Evolutionary conservation across 2,888 invertebrate genomes (phyloP).

Genomic region (Entomobrya proxima): DNA sequence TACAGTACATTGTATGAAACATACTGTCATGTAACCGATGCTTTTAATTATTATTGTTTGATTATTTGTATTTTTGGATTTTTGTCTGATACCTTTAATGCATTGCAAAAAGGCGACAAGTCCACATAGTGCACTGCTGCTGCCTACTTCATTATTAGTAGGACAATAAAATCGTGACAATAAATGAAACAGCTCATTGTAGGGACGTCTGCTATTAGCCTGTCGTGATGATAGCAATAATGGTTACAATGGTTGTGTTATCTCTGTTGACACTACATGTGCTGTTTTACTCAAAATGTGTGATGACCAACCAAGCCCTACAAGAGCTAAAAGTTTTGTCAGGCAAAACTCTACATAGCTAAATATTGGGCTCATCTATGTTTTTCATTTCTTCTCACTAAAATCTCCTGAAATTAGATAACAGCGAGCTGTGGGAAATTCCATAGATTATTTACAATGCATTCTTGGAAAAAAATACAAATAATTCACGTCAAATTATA

Average conservation of each 20-base stretch:
- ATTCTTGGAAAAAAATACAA: no score
- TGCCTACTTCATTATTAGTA: background rate
- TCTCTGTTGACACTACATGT: background rate
- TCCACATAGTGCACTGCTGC: background rate
- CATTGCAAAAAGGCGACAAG: background rate
- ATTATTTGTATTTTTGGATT: background rate
- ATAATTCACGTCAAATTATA: no score
- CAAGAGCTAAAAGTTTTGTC: no score
- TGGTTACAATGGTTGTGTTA: background rate
- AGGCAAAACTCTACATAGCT: no score
- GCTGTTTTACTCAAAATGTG: no score
- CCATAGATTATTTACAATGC: constrained; percentile 30
- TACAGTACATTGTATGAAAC: constrained; percentile 16
- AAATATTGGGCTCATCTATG: no score
- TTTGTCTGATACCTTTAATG: background rate
- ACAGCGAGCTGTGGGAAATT: constrained; percentile 32
- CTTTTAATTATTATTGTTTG: constrained; percentile 19
- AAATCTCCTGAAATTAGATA: constrained; percentile 51
- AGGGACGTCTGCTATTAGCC: no score
- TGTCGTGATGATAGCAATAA: background rate
- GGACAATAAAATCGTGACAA: background rate
- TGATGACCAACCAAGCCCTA: no score
- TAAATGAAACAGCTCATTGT: no score
- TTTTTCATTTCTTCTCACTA: no score
- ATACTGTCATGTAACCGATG: constrained; percentile 34